Base-by-base conservation (phyloP, 2,888 invertebrate species). In the Melipona beecheii region DNA sequence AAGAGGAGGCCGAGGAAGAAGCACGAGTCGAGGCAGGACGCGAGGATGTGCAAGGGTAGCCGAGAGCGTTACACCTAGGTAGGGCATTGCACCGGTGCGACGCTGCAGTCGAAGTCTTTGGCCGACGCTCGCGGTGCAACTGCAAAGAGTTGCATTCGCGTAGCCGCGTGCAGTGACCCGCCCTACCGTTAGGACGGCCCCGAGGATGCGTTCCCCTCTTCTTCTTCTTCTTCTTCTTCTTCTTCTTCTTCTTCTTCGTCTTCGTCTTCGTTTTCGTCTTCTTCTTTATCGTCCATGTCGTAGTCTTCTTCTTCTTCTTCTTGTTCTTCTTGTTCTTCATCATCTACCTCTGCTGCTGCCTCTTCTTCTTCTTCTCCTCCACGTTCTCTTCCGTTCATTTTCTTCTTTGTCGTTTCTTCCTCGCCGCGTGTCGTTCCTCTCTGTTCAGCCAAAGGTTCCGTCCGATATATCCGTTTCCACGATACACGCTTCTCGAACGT, bases 131-230 rank as follows among this genome's bases (percentile, higher is more conserved):
- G 83, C 89, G 84, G 76, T 90, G 88, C 89, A 90, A 89, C 91
- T 89, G 91, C 90, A 89, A 90, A 88, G 91, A 91, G 91, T 90
- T 91, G 92, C 91, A 91, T 87, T 90, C 86, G 90, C 90, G 87
- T 87, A 90, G 90, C 92, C 92, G 93, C 93, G 94, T 94, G 93
- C 94, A 94, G 94, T 94, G 94, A 94, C 94, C 94, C 94, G 94
- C 94, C 94, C 94, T 94, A 94, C 94, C 94, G 94, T 94, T 94
- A 94, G 94, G 94, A 94, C 94, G 94, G 94, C 94, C 94, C 94
- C 94, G 94, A 94, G 93, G 93, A 93, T 93, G 92, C 92, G 91
- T 93, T 92, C 91, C 91, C 90, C 91, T 87, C 90, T 87, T 86
- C 89, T 81, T 81, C 86, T 80, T 85, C 85, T 82, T 76, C 84